Evolutionary conservation across 2,113 vertebrate genomes (phyloP).

Genomic region (Vidua macroura): DNA sequence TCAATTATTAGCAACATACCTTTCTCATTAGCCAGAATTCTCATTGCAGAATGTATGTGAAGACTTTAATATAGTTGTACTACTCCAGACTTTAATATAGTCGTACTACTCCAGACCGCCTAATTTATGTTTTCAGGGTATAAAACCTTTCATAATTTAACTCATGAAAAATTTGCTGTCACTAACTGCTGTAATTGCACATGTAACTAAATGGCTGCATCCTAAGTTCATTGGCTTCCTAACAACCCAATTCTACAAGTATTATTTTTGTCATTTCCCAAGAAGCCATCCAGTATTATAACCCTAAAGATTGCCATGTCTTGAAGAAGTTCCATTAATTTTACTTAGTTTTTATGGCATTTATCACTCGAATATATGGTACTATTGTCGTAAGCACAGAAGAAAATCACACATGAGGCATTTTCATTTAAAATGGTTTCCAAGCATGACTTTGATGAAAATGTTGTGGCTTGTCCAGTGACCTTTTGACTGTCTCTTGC

Average conservation of each 20-base stretch:
- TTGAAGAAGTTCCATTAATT: background rate
- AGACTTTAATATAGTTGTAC: background rate
- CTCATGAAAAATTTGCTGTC: background rate
- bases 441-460: background rate
- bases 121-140: background rate
- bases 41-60: background rate
- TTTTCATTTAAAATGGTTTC: background rate
- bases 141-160: background rate
- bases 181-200: background rate
- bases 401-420: fast-evolving
- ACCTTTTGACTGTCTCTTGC: background rate
- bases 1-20: background rate
- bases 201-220: background rate
- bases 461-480: background rate
- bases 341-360: background rate
- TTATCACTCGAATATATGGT: background rate
- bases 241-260: background rate
- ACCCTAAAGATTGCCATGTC: background rate
- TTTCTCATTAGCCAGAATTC: background rate
- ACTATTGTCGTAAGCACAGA: background rate
- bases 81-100: background rate
- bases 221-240: background rate
- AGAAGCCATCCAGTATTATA: background rate
- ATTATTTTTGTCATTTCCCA: background rate
- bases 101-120: no score